Evolutionary conservation across 2,797 vertebrate species (phyloP).

Genomic region (Pampus argenteus): DNA sequence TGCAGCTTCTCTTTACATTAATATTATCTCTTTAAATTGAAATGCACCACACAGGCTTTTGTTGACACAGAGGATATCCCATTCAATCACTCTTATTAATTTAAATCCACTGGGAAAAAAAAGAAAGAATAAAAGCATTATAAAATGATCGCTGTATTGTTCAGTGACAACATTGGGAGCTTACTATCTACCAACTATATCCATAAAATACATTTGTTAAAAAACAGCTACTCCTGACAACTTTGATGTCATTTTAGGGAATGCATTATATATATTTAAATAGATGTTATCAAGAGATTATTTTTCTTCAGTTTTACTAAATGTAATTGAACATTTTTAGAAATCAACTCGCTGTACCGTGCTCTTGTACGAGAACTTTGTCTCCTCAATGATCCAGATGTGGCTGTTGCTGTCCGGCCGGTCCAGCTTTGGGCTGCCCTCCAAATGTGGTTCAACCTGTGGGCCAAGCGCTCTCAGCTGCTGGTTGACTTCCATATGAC

Average conservation of each 20-base stretch:
- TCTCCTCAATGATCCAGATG: slow-evolving; percentile 59
- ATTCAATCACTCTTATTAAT: not conserved
- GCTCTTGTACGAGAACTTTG: slow-evolving; percentile 38
- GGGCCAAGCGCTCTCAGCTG: not conserved
- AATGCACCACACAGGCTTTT: slow-evolving; percentile 1
- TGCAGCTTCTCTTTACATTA: slow-evolving; percentile 9
- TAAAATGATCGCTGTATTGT: slow-evolving; percentile 9
- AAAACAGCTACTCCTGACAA: not conserved
- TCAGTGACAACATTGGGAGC: not conserved
- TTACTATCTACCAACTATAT: no score
- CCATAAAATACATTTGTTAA: not conserved
- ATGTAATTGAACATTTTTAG: not conserved
- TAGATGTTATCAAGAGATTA: not conserved
- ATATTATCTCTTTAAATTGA: slow-evolving; percentile 12
- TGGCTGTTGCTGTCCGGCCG: slow-evolving; percentile 25
- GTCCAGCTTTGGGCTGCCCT: slow-evolving; percentile 1
- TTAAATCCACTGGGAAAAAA: not conserved
- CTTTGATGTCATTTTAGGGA: not conserved
- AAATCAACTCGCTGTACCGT: slow-evolving; percentile 37
- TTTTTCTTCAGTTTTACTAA: not conserved
- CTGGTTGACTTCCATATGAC: slow-evolving; percentile 18
- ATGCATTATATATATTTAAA: no score
- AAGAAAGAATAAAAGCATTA: not conserved
- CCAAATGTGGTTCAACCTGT: not conserved
- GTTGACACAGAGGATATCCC: not conserved